Conservation (phyloP, 2,113 vertebrate genomes). For the Notothenia coriiceps region DNA sequence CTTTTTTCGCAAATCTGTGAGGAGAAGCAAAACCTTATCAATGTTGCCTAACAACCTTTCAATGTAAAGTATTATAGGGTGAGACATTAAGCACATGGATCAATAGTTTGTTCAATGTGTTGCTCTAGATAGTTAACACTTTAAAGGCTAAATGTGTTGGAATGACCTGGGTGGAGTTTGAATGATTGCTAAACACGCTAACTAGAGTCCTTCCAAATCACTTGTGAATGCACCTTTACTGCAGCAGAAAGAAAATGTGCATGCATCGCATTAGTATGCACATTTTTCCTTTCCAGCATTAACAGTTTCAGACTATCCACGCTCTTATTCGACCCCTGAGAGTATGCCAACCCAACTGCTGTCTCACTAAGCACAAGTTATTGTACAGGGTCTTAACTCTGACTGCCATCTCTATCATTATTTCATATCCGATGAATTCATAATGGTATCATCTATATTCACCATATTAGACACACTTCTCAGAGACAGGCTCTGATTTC, state of each 20-base stretch:
- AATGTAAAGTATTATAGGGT: conserved; percentile 18
- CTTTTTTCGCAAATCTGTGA: conserved; percentile 10
- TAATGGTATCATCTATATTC: conserved; percentile 70
- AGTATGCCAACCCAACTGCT: conserved; percentile 16
- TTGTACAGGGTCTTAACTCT: conserved; percentile 48
- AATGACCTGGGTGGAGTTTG: conserved; percentile 4
- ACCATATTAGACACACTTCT: conserved; percentile 71
- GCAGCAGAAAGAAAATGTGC: conserved; percentile 3
- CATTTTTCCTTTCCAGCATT: conserved; percentile 25
- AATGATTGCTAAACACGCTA: neutral
- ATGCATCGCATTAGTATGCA: conserved; percentile 20
- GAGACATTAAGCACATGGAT: conserved; percentile 17
- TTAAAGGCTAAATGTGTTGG: conserved; percentile 5
- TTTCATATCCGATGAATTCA: conserved; percentile 70
- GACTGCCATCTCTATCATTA: conserved; percentile 66
- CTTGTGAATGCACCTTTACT: neutral
- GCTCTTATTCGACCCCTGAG: conserved; percentile 50
- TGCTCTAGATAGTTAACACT: conserved; percentile 26
- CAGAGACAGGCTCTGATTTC: conserved; percentile 49
- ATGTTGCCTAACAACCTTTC: neutral
- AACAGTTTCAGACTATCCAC: conserved; percentile 44
- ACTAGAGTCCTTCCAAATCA: neutral
- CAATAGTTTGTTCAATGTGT: conserved; percentile 34
- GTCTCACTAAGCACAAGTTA: conserved; percentile 48
- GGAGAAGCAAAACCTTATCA: conserved; percentile 50